Evolutionary conservation across 2,888 invertebrate species (phyloP).

Genomic region (Didymodactylos carnosus): DNA sequence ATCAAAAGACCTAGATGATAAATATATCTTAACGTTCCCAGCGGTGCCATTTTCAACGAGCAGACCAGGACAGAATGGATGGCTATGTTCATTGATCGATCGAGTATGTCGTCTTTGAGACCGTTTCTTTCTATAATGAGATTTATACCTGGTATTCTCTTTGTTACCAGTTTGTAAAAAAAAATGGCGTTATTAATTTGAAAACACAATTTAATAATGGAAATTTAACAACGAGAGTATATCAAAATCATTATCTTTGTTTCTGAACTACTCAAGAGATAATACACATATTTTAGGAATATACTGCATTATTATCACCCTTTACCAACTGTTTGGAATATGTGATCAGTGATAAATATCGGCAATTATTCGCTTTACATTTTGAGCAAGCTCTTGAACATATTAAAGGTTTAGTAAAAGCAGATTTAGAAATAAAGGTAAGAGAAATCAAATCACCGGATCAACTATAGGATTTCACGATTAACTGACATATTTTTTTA

Average conservation of each 20-base stretch:
- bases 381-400: slow-evolving; percentile 32
- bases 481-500: slow-evolving; percentile 19
- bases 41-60: slow-evolving; percentile 9
- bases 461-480: not conserved
- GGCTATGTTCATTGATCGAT: slow-evolving; percentile 37
- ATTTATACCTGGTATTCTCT: slow-evolving; percentile 12
- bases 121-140: too few species aligned
- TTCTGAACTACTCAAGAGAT: too few species aligned
- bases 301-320: slow-evolving; percentile 34
- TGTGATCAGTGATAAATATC: slow-evolving; percentile 26
- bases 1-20: slow-evolving; percentile 8
- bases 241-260: not conserved
- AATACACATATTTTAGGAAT: slow-evolving; percentile 23
- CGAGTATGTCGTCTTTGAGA: slow-evolving; percentile 26
- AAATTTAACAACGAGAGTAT: slow-evolving; percentile 24
- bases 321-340: slow-evolving; percentile 34
- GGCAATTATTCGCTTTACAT: slow-evolving; percentile 29
- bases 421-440: slow-evolving; percentile 36
- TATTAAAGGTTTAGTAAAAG: slow-evolving; percentile 32
- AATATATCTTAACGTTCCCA: slow-evolving; percentile 16
- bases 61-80: slow-evolving; percentile 31
- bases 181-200: slow-evolving; percentile 33
- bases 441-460: not conserved
- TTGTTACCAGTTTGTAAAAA: slow-evolving; percentile 32
- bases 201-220: slow-evolving; percentile 26